A percentile compares a stretch with the other conserved stretches of the same genome.
phyloP scores from a whole-genome alignment of 2,113 vertebrate species.

The Tupaia chinensis region DNA sequence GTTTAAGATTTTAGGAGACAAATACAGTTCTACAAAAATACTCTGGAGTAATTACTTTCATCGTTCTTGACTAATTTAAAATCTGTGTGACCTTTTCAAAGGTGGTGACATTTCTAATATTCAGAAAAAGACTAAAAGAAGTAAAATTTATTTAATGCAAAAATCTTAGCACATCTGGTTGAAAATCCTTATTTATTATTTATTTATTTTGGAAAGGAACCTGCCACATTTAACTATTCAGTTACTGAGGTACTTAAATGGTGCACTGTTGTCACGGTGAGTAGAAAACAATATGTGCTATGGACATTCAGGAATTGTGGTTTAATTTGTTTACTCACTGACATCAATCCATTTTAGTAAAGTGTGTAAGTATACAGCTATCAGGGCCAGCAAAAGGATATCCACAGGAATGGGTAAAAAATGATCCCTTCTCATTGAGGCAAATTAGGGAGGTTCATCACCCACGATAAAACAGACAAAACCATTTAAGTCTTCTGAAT shows the following conservation, averaged over 20 bases:
- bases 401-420: neutral
- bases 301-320: neutral
- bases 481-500: neutral
- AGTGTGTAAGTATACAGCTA: neutral
- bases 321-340: neutral
- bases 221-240: neutral
- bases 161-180: constrained; percentile 54
- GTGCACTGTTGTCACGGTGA: neutral
- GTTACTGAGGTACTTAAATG: neutral
- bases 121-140: constrained; percentile 55
- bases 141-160: constrained; percentile 67
- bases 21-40: constrained; percentile 56
- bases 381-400: neutral
- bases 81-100: constrained; percentile 73
- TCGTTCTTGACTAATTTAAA: constrained; percentile 70
- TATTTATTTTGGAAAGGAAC: neutral
- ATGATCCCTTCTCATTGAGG: neutral
- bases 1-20: constrained; percentile 34
- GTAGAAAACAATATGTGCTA: neutral
- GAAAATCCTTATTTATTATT: neutral
- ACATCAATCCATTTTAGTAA: neutral
- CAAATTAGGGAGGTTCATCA: accelerated
- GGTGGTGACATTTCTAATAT: constrained; percentile 73
- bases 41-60: constrained; percentile 22
- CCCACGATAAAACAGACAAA: neutral